These are phyloP conservation scores for Luperina nickerlii DNA, from an alignment of 2,888 invertebrate species.

Conservation along the genomic window DNA sequence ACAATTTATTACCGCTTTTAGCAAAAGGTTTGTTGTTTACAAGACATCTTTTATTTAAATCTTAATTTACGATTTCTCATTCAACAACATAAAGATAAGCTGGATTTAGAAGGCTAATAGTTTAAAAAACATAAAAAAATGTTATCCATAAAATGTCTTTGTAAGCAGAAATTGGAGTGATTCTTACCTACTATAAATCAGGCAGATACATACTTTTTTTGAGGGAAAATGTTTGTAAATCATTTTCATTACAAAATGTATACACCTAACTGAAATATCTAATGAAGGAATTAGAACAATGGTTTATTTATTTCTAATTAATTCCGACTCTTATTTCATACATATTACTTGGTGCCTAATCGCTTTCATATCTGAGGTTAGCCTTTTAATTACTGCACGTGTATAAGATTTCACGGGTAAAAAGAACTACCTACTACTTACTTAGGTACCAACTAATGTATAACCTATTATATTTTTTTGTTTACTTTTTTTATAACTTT, in stretches of 20 bases:
- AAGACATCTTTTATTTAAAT: conserved; percentile 88
- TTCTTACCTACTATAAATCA: conserved; percentile 36
- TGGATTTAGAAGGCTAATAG: conserved; percentile 74
- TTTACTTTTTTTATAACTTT: too few relatives aligned
- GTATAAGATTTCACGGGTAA: conserved; percentile 34
- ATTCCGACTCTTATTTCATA: conserved; percentile 14
- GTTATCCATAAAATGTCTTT: conserved; percentile 57
- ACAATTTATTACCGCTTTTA: conserved; percentile 87
- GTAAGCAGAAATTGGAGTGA: conserved; percentile 67
- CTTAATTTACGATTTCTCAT: conserved; percentile 86
- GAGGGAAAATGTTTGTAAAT: too few relatives aligned
- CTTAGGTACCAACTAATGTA: conserved; percentile 9
- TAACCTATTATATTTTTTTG: not conserved
- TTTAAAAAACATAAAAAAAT: conserved; percentile 65
- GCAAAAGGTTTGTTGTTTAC: conserved; percentile 89
- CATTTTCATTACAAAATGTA: not conserved
- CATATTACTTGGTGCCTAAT: conserved; percentile 22
- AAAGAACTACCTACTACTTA: not conserved
- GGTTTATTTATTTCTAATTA: not conserved
- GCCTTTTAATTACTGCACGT: conserved; percentile 47
- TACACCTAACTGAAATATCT: too few relatives aligned
- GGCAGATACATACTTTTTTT: not conserved
- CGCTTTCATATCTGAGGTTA: conserved; percentile 24
- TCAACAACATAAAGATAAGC: conserved; percentile 83
- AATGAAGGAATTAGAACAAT: not conserved